A percentile compares a stretch with the other conserved stretches of the same genome.
Conservation (phyloP, 2,888 invertebrate genomes). For the Marronus borbonicus region DNA sequence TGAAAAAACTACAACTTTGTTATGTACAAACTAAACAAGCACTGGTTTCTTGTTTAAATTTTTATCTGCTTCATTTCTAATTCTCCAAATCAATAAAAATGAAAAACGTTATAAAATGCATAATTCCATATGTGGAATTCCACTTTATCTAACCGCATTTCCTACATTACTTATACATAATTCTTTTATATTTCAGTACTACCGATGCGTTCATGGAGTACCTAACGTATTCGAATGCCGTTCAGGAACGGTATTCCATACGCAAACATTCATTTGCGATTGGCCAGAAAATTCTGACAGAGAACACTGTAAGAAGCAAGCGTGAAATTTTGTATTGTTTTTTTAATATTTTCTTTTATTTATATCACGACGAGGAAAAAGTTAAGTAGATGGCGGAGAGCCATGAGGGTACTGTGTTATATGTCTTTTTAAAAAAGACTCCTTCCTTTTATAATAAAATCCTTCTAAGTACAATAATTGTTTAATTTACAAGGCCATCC, state of each 20-base stretch:
- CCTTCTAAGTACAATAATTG: background rate
- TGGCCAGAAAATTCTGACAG: constrained; percentile 85
- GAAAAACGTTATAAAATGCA: too few species aligned
- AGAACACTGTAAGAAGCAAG: constrained; percentile 70
- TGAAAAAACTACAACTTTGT: too few species aligned
- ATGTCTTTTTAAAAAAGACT: constrained; percentile 17
- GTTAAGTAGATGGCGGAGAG: background rate
- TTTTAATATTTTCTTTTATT: too few species aligned
- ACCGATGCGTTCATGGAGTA: constrained; percentile 87
- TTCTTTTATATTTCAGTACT: constrained; percentile 77
- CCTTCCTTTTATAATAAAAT: constrained; percentile 8
- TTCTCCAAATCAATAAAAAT: too few species aligned
- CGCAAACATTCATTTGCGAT: constrained; percentile 81
- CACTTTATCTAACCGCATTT: too few species aligned
- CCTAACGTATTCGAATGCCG: constrained; percentile 82
- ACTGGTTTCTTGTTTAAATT: too few species aligned
- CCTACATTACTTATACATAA: background rate
- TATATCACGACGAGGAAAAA: too few species aligned
- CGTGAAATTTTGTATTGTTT: background rate
- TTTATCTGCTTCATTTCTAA: too few species aligned
- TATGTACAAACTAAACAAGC: too few species aligned
- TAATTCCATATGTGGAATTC: too few species aligned
- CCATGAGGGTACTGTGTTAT: constrained; percentile 1
- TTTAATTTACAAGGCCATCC: background rate
- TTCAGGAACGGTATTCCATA: constrained; percentile 83